Percentiles rank a stretch among this genome's conserved stretches.
Conservation (phyloP, 2,113 vertebrate genomes). For the Tragulus kanchil region DNA sequence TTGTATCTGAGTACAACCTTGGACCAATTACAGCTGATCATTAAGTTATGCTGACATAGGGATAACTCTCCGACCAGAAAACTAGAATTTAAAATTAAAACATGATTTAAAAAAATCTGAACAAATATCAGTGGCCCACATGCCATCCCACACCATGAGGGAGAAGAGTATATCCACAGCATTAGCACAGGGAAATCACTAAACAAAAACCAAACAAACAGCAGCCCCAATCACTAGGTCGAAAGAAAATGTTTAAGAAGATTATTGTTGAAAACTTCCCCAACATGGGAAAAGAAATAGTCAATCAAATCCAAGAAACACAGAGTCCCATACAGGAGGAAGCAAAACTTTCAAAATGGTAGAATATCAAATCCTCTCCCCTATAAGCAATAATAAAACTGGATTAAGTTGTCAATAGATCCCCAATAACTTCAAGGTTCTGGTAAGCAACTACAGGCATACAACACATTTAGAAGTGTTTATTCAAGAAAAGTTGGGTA, state of each 20-base stretch:
- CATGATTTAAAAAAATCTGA: not conserved
- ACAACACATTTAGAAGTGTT: not conserved
- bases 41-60: not conserved
- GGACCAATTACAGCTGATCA: not conserved
- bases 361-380: not conserved
- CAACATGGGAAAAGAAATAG: too few relatives aligned
- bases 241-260: too few relatives aligned
- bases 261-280: too few relatives aligned
- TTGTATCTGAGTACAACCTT: not conserved
- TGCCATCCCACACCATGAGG: not conserved
- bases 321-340: too few relatives aligned
- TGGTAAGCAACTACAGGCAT: not conserved
- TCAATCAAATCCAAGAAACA: too few relatives aligned
- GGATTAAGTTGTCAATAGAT: not conserved
- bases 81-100: slow-evolving; percentile 7
- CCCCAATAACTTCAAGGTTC: not conserved
- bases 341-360: not conserved
- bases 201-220: not conserved
- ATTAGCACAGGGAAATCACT: not conserved
- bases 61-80: not conserved
- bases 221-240: too few relatives aligned
- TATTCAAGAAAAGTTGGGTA: slow-evolving; percentile 6
- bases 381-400: not conserved
- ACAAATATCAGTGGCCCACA: not conserved
- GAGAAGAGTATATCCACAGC: not conserved